A percentile compares a stretch with the other conserved stretches of the same genome.
These are phyloP conservation scores for Molothrus aeneus DNA, from an alignment of 2,797 vertebrate species.

Conservation along the genomic window DNA sequence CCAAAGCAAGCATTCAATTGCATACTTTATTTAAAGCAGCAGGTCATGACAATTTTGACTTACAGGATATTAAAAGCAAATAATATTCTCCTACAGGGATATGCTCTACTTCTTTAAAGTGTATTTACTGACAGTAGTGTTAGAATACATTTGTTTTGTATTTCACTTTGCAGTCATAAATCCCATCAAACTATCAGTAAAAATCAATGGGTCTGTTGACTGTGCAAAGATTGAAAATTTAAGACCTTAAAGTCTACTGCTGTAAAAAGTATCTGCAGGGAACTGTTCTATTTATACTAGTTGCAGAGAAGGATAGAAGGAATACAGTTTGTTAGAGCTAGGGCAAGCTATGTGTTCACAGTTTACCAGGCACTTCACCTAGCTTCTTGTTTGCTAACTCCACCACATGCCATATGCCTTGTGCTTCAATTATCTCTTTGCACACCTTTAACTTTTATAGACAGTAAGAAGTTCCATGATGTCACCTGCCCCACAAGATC, in stretches of 20 bases:
- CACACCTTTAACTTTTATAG: background rate
- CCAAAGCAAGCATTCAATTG: background rate
- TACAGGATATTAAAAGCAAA: constrained; percentile 10
- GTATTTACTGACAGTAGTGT: background rate
- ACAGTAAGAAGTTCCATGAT: background rate
- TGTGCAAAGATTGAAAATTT: constrained; percentile 1
- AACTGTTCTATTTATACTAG: background rate
- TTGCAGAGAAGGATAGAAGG: background rate
- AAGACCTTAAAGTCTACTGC: background rate
- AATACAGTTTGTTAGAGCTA: background rate
- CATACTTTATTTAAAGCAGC: background rate
- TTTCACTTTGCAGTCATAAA: constrained; percentile 18
- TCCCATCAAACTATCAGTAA: constrained; percentile 9
- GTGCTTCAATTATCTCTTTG: background rate
- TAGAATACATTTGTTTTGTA: background rate
- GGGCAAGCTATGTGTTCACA: background rate
- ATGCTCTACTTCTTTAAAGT: background rate
- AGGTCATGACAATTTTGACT: background rate
- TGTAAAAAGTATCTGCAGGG: background rate
- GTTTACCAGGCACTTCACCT: background rate
- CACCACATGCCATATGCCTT: background rate
- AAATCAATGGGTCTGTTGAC: constrained; percentile 14
- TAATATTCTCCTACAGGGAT: background rate
- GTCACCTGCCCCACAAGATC: background rate
- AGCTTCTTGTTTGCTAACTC: background rate